Base-by-base conservation (phyloP, 2,888 invertebrate species). In the Pseudococcus viburni region DNA sequence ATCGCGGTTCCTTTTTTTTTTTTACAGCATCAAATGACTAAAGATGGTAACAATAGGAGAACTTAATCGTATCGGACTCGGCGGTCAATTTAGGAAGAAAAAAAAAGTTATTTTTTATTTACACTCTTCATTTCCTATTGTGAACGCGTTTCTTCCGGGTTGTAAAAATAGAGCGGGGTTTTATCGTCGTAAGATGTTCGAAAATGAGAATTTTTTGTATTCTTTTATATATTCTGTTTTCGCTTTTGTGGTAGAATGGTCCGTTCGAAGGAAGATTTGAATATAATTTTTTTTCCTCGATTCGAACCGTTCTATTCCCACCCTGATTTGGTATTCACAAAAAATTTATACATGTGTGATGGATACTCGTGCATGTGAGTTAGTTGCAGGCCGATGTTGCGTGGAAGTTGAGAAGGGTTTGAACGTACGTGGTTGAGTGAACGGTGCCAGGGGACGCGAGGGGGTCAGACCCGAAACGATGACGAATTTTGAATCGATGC, bases 51-150 rank as follows among this genome's bases (percentile, higher is more conserved):
- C 80, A 80, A 80, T 80, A n/a, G 80, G 17, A 73, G 73, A 80
- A 80, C 46, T 80, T 80, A 80, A 80, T 80, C 80, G 80, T 80
- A 80, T 80, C 80, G 80, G 80, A 80, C 80, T 80, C 80, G 80
- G 80, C 46, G 80, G 80, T 80, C 80, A 80, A 80, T 80, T 80
- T 80, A 12, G 11, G 80, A n/a, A 42, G 26, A 33, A 33, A 33
- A 64, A 42, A 80, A 80, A 80, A 73, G 73, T 73, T 33, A 73
- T 80, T 42, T 80, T 80, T 80, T 80, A 19, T 80, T 42, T 42
- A 42, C 80, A 42, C 80, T 80, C 42, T 17, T 17, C 19, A 42
- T 80, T 80, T 80, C 80, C 80, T 42, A 42, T 80, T 80, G 80
- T 80, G 42, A 80, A 80, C 80, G 80, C 46, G 42, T 42, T 42